Evolutionary conservation across 1,140 invertebrate species (phyloP).

Genomic region (Brachionus manjavacas): DNA sequence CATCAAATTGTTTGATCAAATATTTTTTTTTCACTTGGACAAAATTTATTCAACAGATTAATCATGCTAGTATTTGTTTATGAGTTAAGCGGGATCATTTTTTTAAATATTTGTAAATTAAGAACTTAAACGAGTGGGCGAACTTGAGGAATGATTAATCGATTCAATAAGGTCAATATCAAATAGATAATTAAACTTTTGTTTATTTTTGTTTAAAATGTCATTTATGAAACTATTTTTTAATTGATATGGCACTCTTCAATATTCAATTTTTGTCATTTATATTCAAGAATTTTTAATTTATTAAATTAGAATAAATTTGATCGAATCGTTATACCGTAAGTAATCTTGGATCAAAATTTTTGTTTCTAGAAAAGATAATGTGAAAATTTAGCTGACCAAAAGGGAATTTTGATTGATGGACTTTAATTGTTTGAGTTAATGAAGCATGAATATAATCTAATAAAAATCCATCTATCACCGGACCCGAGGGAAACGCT

Average conservation of each 20-base stretch:
- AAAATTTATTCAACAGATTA: not conserved
- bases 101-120: not conserved
- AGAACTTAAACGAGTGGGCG: not conserved
- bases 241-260: conserved; percentile 1
- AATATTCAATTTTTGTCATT: not conserved
- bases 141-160: not conserved
- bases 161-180: not conserved
- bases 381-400: not conserved
- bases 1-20: not conserved
- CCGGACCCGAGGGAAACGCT: not conserved
- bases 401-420: not conserved
- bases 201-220: conserved; percentile 1
- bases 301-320: not conserved
- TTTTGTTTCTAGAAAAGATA: not conserved
- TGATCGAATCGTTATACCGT: not conserved
- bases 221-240: not conserved
- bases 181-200: conserved; percentile 1
- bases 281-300: not conserved
- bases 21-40: not conserved
- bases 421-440: not conserved
- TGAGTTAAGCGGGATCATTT: not conserved
- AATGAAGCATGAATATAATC: not conserved
- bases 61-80: not conserved
- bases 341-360: not conserved
- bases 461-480: not conserved